Evolutionary conservation across 2,113 vertebrate species (phyloP).

Genomic region (Meles meles): DNA sequence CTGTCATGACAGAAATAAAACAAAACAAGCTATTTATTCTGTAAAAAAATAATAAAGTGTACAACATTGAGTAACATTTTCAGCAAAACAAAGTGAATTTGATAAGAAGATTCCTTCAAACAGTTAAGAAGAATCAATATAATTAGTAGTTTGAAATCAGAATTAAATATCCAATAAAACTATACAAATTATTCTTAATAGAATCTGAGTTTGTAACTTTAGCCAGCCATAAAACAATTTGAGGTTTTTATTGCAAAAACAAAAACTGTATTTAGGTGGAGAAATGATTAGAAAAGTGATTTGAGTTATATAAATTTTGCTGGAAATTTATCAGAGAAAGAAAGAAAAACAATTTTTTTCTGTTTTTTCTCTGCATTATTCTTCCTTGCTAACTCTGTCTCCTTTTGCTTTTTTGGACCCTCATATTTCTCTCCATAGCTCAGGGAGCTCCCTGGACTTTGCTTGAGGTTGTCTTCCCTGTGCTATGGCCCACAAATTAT

Average conservation of each 20-base stretch:
- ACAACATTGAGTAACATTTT: background rate
- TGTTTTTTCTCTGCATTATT: background rate
- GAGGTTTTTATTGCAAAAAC: background rate
- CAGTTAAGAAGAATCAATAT: background rate
- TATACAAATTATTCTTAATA: background rate
- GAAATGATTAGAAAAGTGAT: background rate
- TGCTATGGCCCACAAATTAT: background rate
- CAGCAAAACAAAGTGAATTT: background rate
- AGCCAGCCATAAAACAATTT: background rate
- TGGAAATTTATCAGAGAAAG: background rate
- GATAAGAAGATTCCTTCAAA: background rate
- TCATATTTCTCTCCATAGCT: background rate
- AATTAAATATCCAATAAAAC: background rate
- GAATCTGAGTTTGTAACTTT: background rate
- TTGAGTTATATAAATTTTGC: background rate
- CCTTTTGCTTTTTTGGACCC: background rate
- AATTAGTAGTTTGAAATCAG: background rate
- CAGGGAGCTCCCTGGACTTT: background rate
- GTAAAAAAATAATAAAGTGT: background rate
- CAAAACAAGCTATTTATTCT: background rate
- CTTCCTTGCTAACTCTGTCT: background rate
- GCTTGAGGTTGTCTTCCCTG: background rate
- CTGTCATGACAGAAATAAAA: background rate
- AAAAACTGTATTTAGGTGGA: background rate
- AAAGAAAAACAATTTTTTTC: background rate